Percentiles rank a stretch among this genome's conserved stretches.
These are phyloP conservation scores for Helicolenus hilgendorfi DNA, from an alignment of 2,797 vertebrate species.

Conservation along the genomic window DNA sequence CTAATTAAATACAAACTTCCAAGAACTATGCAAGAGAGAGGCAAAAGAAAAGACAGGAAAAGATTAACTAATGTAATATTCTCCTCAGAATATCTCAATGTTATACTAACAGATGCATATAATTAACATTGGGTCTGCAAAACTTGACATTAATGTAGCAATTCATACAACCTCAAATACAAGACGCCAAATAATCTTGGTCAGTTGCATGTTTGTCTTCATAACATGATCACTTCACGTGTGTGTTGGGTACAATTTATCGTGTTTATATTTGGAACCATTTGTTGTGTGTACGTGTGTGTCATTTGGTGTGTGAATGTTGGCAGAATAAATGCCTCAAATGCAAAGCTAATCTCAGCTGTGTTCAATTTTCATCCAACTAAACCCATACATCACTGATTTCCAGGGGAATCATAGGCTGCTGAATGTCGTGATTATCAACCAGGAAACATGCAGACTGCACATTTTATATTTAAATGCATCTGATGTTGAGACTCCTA, in stretches of 20 bases:
- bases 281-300: not conserved
- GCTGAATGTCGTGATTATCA: not conserved
- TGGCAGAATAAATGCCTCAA: not conserved
- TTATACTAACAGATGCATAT: not conserved
- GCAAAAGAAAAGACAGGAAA: not conserved
- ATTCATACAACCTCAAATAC: not conserved
- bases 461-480: slow-evolving; percentile 10
- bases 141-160: too few species aligned
- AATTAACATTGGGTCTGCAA: not conserved
- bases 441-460: not conserved
- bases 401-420: not conserved
- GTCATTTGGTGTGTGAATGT: not conserved
- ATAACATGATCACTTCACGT: not conserved
- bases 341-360: not conserved
- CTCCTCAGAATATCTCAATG: not conserved
- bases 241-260: not conserved
- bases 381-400: not conserved
- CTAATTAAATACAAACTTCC: not conserved
- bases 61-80: not conserved
- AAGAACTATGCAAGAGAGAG: not conserved
- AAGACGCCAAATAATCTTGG: not conserved
- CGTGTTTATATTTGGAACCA: not conserved
- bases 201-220: not conserved
- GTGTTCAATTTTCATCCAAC: not conserved
- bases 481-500: slow-evolving; percentile 15